Base-by-base conservation (phyloP, 2,113 vertebrate species). In the Melospiza melodia region DNA sequence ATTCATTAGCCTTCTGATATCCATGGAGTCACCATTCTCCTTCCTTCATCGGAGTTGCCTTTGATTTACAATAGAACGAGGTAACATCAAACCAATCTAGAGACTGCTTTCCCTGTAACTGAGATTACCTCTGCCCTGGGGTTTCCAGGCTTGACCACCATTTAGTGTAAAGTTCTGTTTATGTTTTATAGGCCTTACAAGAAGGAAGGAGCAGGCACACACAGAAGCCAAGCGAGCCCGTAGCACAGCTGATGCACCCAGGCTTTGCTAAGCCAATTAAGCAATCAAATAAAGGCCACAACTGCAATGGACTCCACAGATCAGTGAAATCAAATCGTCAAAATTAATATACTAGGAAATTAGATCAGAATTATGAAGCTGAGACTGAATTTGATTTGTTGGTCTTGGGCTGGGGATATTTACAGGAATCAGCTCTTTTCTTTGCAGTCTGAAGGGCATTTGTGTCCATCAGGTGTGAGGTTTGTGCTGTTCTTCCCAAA, bases 201-300 rank as follows among this genome's bases (percentile, higher is more conserved):
- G 62, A 37, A 68, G 35, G 65, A 48, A 5, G 14, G 51, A 49
- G 83, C 76, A 62, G 76, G 71, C 79, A 57, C 16, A 2, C 74
- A 33, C 39, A 39, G 63, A 58, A 80, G 48, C 37, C 41, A 23
- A 46, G 62, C 16, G 15, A 76, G 84, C 35, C 5, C 3, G 0
- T 20, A 33, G n/a, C 61, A 65, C 80, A 87, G 71, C 37, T 87
- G 65, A 33, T 30, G 76, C 87, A 66, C 7, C 81, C 69, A 72
- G 61, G 89, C 87, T 96, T 78, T 33, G 46, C 93, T 91, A 85
- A 95, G 84, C 84, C 93, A 96, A 84, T 94, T 94, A 95, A 94
- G 77, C 89, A 91, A 91, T 87, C 4, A 12, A 91, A 91, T 89
- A 90, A 95, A 93, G 87, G 94, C 90, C 93, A 89, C 81, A 49